These are phyloP conservation scores for Dinoponera quadriceps DNA, from an alignment of 1,140 invertebrate genomes.

Conservation along the genomic window DNA sequence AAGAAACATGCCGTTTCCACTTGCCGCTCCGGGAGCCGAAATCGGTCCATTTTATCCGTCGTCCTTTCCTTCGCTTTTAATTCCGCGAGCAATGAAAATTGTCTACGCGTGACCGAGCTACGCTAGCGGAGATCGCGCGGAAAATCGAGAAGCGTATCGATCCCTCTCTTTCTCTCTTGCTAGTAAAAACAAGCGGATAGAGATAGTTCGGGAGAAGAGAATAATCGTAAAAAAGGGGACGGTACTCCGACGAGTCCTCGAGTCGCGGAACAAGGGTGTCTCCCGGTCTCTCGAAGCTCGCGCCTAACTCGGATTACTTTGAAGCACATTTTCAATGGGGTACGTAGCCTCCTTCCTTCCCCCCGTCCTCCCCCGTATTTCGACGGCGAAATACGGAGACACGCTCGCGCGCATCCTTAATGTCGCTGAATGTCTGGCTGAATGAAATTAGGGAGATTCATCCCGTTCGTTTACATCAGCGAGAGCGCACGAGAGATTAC, in stretches of 20 bases:
- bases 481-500: conserved; percentile 12
- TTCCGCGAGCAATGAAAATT: neutral
- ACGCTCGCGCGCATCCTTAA: conserved; percentile 6
- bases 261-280: neutral
- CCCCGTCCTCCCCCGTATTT: neutral
- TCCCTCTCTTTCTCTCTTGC: too few relatives aligned
- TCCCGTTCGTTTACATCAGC: conserved; percentile 42
- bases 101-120: neutral
- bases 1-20: too few relatives aligned
- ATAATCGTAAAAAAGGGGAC: neutral
- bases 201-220: neutral
- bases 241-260: neutral
- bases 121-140: too few relatives aligned
- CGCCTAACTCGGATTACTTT: neutral
- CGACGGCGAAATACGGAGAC: neutral
- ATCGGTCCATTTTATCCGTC: too few relatives aligned
- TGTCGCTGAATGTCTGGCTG: conserved; percentile 38
- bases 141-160: too few relatives aligned
- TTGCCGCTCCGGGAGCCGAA: too few relatives aligned
- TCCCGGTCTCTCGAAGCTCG: neutral
- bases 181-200: too few relatives aligned
- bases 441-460: conserved; percentile 55
- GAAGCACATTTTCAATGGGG: neutral
- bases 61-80: too few relatives aligned
- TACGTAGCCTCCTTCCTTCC: neutral